These are phyloP conservation scores for Trachemys scripta DNA, from an alignment of 2,113 vertebrate genomes.

Conservation along the genomic window DNA sequence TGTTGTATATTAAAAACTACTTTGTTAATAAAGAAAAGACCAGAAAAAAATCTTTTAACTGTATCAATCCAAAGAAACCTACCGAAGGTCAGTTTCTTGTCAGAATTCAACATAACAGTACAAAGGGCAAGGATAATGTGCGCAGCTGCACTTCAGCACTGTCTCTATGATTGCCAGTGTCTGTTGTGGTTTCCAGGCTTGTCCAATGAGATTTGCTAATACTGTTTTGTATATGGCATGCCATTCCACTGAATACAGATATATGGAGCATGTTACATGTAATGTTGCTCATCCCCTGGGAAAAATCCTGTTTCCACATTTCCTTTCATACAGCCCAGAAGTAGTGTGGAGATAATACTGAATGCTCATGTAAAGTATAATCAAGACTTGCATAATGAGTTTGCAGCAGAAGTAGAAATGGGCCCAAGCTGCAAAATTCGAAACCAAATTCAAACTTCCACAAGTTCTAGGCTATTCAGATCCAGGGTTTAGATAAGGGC, in stretches of 20 bases:
- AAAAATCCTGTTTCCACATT: neutral
- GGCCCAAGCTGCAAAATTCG: neutral
- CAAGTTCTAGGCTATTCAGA: neutral
- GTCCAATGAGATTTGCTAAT: constrained; percentile 62
- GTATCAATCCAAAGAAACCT: constrained; percentile 9
- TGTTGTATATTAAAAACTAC: neutral
- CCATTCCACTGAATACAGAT: constrained; percentile 39
- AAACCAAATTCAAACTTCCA: neutral
- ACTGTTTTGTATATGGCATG: constrained; percentile 41
- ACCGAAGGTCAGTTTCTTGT: constrained; percentile 20
- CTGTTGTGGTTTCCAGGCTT: constrained; percentile 62
- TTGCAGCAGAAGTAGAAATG: neutral
- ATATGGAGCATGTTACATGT: constrained; percentile 39
- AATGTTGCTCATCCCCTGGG: constrained; percentile 52
- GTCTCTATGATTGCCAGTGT: constrained; percentile 52
- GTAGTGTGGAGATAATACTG: neutral
- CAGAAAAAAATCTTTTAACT: constrained; percentile 19
- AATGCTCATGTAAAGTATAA: neutral
- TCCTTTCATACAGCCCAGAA: neutral
- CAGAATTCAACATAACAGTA: neutral
- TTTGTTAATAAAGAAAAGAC: neutral
- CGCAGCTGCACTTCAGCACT: neutral
- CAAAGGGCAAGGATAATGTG: neutral
- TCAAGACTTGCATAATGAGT: neutral
- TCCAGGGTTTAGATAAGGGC: neutral